phyloP scores from a whole-genome alignment of 2,113 vertebrate species.

The Baryphthengus martii region DNA sequence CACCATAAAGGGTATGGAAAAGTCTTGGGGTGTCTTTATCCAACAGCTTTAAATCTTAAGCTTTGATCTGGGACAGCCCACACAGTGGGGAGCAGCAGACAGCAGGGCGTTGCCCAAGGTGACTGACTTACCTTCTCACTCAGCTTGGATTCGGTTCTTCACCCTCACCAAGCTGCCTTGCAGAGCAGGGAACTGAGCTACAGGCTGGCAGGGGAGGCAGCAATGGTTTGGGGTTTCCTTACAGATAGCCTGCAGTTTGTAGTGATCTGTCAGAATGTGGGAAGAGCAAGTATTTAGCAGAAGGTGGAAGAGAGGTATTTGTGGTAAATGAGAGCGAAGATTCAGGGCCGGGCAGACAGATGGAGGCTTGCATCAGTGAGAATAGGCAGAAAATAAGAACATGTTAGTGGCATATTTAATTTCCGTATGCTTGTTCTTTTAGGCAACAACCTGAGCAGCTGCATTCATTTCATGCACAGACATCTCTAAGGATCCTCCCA shows the following conservation, averaged over 20 bases:
- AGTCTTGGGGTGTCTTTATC: background rate
- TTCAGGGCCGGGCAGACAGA: background rate
- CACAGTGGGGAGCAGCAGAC: background rate
- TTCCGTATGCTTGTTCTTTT: background rate
- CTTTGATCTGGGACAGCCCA: background rate
- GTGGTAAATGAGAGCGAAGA: background rate
- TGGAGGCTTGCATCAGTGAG: background rate
- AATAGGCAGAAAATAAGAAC: background rate
- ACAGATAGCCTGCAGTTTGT: background rate
- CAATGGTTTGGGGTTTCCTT: background rate
- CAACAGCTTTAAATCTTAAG: background rate
- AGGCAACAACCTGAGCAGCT: constrained; percentile 26
- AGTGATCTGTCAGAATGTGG: background rate
- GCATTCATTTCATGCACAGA: constrained; percentile 18
- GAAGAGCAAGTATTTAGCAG: background rate
- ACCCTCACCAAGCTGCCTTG: background rate
- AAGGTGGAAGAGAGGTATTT: background rate
- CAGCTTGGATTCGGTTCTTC: background rate
- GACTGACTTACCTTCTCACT: background rate
- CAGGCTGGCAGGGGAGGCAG: background rate
- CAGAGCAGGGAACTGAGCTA: background rate
- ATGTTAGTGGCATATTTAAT: background rate
- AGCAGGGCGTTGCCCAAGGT: background rate
- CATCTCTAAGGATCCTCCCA: constrained; percentile 32
- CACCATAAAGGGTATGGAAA: background rate